Evolutionary conservation across 2,888 invertebrate genomes (phyloP), one percentile per base, ranked within the genome.

Genomic region (Lasioglossum lativentre): DNA sequence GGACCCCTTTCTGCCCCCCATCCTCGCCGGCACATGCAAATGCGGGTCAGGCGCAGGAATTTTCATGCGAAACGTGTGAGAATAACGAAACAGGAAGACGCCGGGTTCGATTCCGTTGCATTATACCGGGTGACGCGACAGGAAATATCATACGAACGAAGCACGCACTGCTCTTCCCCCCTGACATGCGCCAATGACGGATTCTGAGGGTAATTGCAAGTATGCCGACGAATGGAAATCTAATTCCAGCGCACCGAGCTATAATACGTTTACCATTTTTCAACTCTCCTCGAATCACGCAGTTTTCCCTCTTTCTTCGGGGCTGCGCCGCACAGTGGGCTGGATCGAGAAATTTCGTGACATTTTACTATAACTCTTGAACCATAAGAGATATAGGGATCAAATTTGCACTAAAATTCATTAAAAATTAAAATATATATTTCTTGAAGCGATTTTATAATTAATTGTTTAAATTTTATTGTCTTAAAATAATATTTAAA

Each of bases 71-170:
- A 81, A 86, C 82, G 86, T 71, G 86, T 56, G 81, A 75, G 86
- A 87, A 84, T 88, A 88, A 86, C 87, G 86, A 85, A 87, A 89
- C 73, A 79, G 87, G 83, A 73, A 84, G 82, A 76, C 80, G 72
- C 66, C 66, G 42, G 73, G 77, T 87, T 86, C 82, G 86, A 86
- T 86, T 78, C 80, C 34, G 45, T n/a, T 19, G 47, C 56, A 23
- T 77, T 83, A 72, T 83, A 76, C 27, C 30, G 73, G 73, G 73
- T 73, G 73, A 30, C 47, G 4, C 72, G 70, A 38, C 70, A 40
- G 66, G 66, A 68, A 68, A 23, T 34, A 34, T 68, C 34, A 68
- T 4, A n/a, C 14, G 70, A 40, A 40, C 12, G 23, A 4, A 23
- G 12, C 1, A 56, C 23, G 3, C 56, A 4, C 56, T n/a, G n/a